phyloP scores from a whole-genome alignment of 1,140 invertebrate species.

The Polypedilum vanderplanki region DNA sequence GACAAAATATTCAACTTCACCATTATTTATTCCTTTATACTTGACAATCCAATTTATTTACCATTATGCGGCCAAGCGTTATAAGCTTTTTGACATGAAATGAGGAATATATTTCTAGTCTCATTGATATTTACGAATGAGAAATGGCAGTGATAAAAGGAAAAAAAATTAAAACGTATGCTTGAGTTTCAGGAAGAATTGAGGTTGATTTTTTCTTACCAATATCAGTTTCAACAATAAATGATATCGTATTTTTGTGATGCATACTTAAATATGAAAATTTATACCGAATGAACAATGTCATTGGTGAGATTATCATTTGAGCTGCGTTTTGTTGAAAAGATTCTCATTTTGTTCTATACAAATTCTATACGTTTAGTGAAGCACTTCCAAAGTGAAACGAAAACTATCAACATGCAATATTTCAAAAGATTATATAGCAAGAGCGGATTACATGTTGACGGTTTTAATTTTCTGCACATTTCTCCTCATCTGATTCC shows the following conservation, averaged over 20 bases:
- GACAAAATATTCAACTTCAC: no score
- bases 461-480: not conserved
- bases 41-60: conserved; percentile 13
- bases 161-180: no score
- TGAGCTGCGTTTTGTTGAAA: not conserved
- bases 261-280: no score
- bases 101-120: not conserved
- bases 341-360: not conserved
- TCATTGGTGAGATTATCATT: not conserved
- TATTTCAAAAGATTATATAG: conserved; percentile 15
- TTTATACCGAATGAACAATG: not conserved
- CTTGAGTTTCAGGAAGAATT: not conserved
- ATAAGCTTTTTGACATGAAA: not conserved
- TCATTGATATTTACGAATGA: not conserved
- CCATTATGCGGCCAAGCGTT: not conserved
- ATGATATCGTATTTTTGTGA: not conserved
- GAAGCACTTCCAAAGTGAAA: not conserved
- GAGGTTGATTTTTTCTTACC: not conserved
- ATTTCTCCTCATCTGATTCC: not conserved
- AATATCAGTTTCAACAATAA: not conserved
- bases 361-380: not conserved
- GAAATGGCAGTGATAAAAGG: no score
- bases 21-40: not conserved
- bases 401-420: conserved; percentile 23
- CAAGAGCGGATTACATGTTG: conserved; percentile 1